These are phyloP conservation scores for Rhinopomastus cyanomelas DNA, from an alignment of 2,113 vertebrate species.

Conservation along the genomic window DNA sequence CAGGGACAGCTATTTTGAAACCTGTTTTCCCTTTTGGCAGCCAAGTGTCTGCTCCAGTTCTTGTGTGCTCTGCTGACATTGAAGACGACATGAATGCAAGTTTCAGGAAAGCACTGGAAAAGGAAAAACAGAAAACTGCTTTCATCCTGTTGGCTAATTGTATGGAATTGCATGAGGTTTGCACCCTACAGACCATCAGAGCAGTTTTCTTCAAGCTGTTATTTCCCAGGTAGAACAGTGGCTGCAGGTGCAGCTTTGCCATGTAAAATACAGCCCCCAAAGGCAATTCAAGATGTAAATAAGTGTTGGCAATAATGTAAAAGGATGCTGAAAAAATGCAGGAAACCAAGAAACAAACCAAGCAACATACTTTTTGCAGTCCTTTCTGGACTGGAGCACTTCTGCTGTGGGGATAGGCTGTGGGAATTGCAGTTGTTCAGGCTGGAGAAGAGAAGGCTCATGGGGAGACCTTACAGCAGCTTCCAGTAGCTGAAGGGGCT, in stretches of 20 bases:
- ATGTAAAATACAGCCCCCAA: not conserved
- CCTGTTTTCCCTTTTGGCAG: not conserved
- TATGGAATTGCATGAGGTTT: not conserved
- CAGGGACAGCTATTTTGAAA: conserved; percentile 38
- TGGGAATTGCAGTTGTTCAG: no score
- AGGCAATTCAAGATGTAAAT: not conserved
- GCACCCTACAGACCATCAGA: not conserved
- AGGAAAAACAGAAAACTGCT: not conserved
- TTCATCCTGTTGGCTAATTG: not conserved
- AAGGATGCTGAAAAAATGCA: not conserved
- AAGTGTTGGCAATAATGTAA: not conserved
- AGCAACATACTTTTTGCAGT: not conserved
- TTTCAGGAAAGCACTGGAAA: not conserved
- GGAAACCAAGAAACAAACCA: not conserved
- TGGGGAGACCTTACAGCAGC: no score
- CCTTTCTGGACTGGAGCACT: not conserved
- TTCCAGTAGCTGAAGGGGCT: no score
- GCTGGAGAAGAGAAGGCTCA: no score
- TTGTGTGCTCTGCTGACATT: not conserved
- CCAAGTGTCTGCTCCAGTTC: not conserved
- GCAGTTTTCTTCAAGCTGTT: not conserved
- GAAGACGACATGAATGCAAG: not conserved
- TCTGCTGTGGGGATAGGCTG: no score
- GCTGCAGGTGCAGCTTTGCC: not conserved
- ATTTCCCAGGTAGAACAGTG: not conserved